Evolutionary conservation across 1,140 invertebrate species (phyloP).

Genomic region (Phthorimaea operculella): DNA sequence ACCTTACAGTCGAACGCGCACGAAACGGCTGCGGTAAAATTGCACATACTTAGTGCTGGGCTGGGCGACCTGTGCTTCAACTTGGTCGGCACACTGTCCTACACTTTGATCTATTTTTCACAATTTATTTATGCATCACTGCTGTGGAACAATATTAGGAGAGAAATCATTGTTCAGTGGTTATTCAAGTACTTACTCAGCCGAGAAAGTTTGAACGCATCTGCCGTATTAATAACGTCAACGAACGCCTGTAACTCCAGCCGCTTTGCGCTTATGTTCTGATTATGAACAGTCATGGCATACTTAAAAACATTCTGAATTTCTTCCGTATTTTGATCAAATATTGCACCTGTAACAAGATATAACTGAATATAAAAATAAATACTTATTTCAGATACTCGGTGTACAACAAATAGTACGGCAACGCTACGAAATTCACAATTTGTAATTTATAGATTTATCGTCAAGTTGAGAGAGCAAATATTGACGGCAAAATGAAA

Average conservation of each 20-base stretch:
- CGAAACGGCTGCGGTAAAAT: neutral
- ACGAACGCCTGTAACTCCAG: constrained; percentile 89
- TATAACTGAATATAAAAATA: neutral
- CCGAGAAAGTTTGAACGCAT: constrained; percentile 89
- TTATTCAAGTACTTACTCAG: constrained; percentile 79
- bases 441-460: too few species aligned
- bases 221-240: constrained; percentile 90
- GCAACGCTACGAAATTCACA: too few species aligned
- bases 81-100: too few species aligned
- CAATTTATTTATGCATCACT: too few species aligned
- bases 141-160: too few species aligned
- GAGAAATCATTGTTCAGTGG: neutral
- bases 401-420: too few species aligned
- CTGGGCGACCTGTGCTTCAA: too few species aligned
- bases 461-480: too few species aligned
- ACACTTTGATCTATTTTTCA: too few species aligned
- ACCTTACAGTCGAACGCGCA: too few species aligned
- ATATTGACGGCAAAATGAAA: neutral
- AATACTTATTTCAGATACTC: too few species aligned
- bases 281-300: constrained; percentile 85
- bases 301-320: constrained; percentile 91
- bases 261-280: constrained; percentile 79
- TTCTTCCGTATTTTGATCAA: constrained; percentile 89
- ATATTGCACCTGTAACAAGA: constrained; percentile 80
- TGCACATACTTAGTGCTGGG: too few species aligned